Evolutionary conservation across 2,113 vertebrate species (phyloP), one percentile per base, ranked within the genome.

Genomic region (Oreotrochilus melanogaster): DNA sequence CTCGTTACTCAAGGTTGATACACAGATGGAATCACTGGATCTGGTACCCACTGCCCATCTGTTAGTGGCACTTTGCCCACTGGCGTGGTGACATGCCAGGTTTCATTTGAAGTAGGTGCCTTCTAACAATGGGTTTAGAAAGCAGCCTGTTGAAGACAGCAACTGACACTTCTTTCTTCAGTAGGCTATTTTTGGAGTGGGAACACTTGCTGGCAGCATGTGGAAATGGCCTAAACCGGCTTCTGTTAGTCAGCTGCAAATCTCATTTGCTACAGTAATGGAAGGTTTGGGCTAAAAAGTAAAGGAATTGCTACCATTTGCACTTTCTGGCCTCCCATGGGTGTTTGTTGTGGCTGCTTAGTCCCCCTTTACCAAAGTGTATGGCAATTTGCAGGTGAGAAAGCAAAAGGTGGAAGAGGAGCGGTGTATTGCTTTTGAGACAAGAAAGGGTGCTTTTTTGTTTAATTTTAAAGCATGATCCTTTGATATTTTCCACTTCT

Each of bases 401-500:
- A 92, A 74, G 25, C 35, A 75, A 58, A 57, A 70, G 47, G 37
- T 65, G 71, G 58, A 62, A 76, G 33, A 76, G 43, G n/a, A 90
- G 70, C 3, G 35, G 18, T 21, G 8, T 74, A n/a, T 33, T 84
- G 45, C 33, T 84, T 79, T 87, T 42, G 48, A 91, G 78, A 57
- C 61, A 71, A 76, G 67, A 93, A 95, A 93, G 86, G 33, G 83
- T 85, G 74, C 27, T 67, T 70, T 78, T 92, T 86, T 92, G 58
- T 93, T 96, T 91, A 60, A 89, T 91, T 93, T 95, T 64, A 87
- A 95, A 76, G 48, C 65, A 24, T 72, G 89, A 95, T 89, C 89
- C 84, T 95, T 81, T 95, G 94, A 95, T 95, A 97, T 96, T 96
- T 97, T 97, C 93, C 78, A 95, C 69, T 95, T 84, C 86, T 89